These are phyloP conservation scores for Synanthedon vespiformis DNA, from an alignment of 2,888 invertebrate species.

Conservation along the genomic window DNA sequence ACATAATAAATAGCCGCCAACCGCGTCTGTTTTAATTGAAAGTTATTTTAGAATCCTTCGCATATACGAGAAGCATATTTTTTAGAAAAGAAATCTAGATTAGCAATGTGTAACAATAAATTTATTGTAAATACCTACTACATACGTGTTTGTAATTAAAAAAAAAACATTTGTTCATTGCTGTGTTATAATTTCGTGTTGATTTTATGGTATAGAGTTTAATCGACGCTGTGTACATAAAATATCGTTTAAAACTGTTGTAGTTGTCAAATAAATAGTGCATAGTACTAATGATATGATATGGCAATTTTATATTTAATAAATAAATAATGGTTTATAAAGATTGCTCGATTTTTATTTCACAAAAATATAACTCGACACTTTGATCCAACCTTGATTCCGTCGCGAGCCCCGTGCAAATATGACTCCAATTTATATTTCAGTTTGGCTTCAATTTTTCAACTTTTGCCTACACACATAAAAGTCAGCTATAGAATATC, in stretches of 20 bases:
- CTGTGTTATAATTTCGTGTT: constrained; percentile 37
- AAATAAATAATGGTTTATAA: constrained; percentile 54
- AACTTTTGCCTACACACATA: not conserved
- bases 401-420: not conserved
- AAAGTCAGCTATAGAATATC: not conserved
- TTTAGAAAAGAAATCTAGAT: too few relatives aligned
- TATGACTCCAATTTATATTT: not conserved
- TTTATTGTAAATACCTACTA: too few relatives aligned
- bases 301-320: constrained; percentile 61
- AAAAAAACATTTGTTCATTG: not conserved
- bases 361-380: not conserved
- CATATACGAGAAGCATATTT: too few relatives aligned
- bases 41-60: too few relatives aligned
- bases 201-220: constrained; percentile 63
- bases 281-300: constrained; percentile 46
- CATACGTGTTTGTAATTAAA: too few relatives aligned
- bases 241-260: constrained; percentile 31
- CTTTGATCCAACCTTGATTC: not conserved
- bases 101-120: too few relatives aligned
- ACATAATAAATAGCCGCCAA: too few relatives aligned
- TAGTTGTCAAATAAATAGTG: constrained; percentile 37
- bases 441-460: not conserved
- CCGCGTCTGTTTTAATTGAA: too few relatives aligned
- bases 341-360: constrained; percentile 4
- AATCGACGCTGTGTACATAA: constrained; percentile 30